Conservation (phyloP, 2,888 invertebrate genomes). For the Helobdella robusta region DNA sequence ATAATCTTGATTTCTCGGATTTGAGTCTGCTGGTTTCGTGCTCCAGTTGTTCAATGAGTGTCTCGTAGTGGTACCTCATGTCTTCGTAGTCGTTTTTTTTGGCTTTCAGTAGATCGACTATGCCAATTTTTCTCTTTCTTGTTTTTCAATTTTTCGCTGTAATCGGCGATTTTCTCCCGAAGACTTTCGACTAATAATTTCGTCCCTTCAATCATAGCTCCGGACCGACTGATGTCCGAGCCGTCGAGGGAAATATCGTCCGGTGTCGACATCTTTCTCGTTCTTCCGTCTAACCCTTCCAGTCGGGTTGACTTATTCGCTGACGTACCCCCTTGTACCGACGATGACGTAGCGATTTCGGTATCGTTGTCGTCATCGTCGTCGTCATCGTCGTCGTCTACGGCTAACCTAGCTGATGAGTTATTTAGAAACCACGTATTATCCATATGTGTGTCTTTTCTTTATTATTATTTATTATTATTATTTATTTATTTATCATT, state of each 20-base stretch:
- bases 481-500: too few species aligned
- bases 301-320: neutral
- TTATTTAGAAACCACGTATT: slow-evolving; percentile 26
- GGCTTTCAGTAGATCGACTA: slow-evolving; percentile 31
- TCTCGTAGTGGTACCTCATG: slow-evolving; percentile 33
- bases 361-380: neutral
- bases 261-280: slow-evolving; percentile 13
- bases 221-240: slow-evolving; percentile 28
- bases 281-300: neutral
- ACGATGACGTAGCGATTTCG: neutral
- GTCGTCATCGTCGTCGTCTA: slow-evolving; percentile 26
- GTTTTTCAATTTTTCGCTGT: slow-evolving; percentile 30
- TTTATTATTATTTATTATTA: too few species aligned
- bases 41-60: slow-evolving; percentile 36
- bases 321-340: neutral
- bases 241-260: slow-evolving; percentile 9
- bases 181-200: slow-evolving; percentile 35
- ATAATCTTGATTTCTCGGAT: slow-evolving; percentile 41
- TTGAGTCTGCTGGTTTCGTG: slow-evolving; percentile 34
- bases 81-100: slow-evolving; percentile 33
- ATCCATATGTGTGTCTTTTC: too few species aligned
- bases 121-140: slow-evolving; percentile 34
- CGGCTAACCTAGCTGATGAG: slow-evolving; percentile 24
- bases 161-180: slow-evolving; percentile 31
- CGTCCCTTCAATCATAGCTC: slow-evolving; percentile 35